Base-by-base conservation (phyloP, 2,113 vertebrate genomes). In the Oxyruncus cristatus region DNA sequence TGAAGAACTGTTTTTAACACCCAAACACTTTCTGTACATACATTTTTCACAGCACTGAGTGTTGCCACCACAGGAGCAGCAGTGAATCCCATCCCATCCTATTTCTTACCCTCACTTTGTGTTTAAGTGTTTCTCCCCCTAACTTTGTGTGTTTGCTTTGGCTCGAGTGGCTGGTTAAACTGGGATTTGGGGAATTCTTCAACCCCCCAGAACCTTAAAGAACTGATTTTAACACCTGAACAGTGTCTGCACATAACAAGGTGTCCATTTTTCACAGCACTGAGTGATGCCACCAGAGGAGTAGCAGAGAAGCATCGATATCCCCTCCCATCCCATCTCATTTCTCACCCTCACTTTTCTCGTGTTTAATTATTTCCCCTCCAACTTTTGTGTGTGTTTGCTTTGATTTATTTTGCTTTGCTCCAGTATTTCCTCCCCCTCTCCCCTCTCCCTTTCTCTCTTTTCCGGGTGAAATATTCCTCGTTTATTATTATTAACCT, bases 401-500 rank as follows among this genome's bases (percentile, higher is more conserved):
- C 56, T 39, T 59, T 53, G 28, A 41, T 11, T 46, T 59, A 92
- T 88, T 90, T 91, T 41, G 46, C 76, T 94, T 71, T 71, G 42
- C 55, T 50, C 19, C 42, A 14, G 63, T 76, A 79, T 93, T 84
- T 94, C 49, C 49, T 50, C 24, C 19, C 44, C 49, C 63, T 80
- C 47, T 1, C 0, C 56, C 81, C n/a, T 50, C 30, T 66, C 24
- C 8, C 63, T 70, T 63, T 37, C 37, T 27, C 53, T 72, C 49
- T 76, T 70, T 62, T 52, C 89, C 58, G 49, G 37, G 62, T 90
- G 59, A 94, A 93, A 95, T 92, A 95, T 93, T 93, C 77, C 76
- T 88, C 85, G 50, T 92, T 95, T 89, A 82, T 93, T 90, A 74
- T 74, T 39, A 89, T 81, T n/a, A 92, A 86, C 75, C 44, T 90